These are phyloP conservation scores for Scortum barcoo DNA, from an alignment of 2,113 vertebrate species.

Conservation along the genomic window DNA sequence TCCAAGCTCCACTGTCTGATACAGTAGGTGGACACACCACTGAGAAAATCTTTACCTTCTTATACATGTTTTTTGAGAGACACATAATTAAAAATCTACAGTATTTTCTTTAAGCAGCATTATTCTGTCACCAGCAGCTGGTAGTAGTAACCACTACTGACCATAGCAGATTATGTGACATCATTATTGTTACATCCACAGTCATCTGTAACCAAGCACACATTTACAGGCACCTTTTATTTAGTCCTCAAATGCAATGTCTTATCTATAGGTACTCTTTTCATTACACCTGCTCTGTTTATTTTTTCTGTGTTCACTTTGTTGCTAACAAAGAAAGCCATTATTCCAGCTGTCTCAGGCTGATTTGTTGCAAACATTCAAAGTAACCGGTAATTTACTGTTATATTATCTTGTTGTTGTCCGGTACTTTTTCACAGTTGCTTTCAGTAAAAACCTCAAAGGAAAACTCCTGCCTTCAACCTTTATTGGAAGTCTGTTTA, in stretches of 20 bases:
- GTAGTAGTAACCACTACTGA: background rate
- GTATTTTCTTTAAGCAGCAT: background rate
- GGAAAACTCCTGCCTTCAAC: background rate
- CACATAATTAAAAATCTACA: background rate
- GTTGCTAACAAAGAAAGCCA: background rate
- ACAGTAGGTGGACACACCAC: background rate
- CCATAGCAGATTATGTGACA: background rate
- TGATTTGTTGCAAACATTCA: constrained; percentile 1
- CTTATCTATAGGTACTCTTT: background rate
- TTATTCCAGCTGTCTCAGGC: background rate
- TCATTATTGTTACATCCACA: background rate
- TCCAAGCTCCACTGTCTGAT: background rate
- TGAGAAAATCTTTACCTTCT: background rate
- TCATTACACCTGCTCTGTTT: background rate
- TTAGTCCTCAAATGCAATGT: background rate
- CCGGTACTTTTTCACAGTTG: background rate
- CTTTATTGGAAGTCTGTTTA: background rate
- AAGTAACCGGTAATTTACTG: background rate
- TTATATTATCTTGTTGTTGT: background rate
- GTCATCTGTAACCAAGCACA: background rate
- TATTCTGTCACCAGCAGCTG: background rate
- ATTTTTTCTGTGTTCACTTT: constrained; percentile 8
- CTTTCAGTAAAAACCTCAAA: background rate
- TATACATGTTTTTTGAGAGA: background rate
- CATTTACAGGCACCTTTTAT: background rate